A percentile compares a stretch with the other conserved stretches of the same genome.
Evolutionary conservation across 2,797 vertebrate genomes (phyloP).

Genomic region (Euthynnus affinis): DNA sequence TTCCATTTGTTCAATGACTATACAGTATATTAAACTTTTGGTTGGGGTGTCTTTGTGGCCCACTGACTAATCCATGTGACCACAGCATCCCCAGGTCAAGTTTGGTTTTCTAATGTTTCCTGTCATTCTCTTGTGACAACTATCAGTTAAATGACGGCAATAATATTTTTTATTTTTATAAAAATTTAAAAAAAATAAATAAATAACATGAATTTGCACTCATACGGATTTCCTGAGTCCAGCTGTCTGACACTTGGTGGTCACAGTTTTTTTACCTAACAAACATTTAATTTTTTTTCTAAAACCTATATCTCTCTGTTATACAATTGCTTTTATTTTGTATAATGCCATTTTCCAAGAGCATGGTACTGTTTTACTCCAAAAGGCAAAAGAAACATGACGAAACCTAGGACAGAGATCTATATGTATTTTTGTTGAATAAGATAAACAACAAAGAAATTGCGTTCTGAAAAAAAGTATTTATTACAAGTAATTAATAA

Average conservation of each 20-base stretch:
- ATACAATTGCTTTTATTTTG: not conserved
- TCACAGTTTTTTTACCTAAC: not conserved
- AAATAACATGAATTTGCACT: not conserved
- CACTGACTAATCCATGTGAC: not conserved
- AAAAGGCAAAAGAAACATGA: not conserved
- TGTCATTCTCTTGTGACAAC: not conserved
- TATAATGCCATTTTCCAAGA: not conserved
- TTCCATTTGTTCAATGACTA: not conserved
- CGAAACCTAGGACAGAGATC: not conserved
- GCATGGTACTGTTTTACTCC: not conserved
- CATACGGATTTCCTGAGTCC: not conserved
- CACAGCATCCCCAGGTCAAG: not conserved
- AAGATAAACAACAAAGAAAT: not conserved
- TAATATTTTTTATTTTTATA: too few relatives aligned
- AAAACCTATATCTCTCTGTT: not conserved
- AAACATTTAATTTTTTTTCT: not conserved
- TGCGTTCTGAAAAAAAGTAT: not conserved
- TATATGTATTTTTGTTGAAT: not conserved
- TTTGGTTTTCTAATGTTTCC: not conserved
- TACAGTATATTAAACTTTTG: too few relatives aligned
- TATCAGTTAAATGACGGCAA: not conserved
- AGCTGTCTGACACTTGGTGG: not conserved
- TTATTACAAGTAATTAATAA: conserved; percentile 5
- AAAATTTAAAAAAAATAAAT: too few relatives aligned
- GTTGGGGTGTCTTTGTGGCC: too few relatives aligned